Percentiles rank a stretch among this genome's conserved stretches.
Evolutionary conservation across 64 coral and sea anemone species (phyloP).

Genomic region (Montipora sp.): DNA sequence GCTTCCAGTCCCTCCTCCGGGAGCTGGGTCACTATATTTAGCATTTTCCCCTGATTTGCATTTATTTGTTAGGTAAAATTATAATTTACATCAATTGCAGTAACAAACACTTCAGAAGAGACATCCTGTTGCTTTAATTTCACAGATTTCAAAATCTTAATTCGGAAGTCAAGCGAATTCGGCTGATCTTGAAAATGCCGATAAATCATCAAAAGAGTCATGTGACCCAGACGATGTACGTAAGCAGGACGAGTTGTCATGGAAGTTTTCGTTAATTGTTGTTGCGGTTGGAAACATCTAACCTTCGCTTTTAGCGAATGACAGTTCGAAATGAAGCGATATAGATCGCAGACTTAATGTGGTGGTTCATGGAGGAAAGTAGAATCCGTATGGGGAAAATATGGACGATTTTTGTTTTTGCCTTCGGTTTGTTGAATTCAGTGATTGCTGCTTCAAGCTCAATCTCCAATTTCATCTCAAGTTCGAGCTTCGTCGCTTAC

Average conservation of each 20-base stretch:
- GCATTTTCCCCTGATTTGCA: too few relatives aligned
- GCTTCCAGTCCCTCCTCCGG: too few relatives aligned
- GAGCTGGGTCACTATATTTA: too few relatives aligned
- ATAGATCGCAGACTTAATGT: conserved; percentile 9
- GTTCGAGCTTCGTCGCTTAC: neutral
- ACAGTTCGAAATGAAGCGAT: neutral
- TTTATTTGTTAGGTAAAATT: too few relatives aligned
- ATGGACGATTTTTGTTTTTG: conserved; percentile 6
- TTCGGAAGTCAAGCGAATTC: too few relatives aligned
- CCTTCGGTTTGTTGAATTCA: neutral
- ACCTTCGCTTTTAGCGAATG: neutral
- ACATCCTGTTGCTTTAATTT: too few relatives aligned
- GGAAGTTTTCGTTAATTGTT: neutral
- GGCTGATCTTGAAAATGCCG: too few relatives aligned
- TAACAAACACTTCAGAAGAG: too few relatives aligned
- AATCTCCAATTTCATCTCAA: neutral
- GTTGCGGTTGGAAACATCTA: neutral
- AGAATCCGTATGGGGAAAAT: neutral
- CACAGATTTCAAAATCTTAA: too few relatives aligned
- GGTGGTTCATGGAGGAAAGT: neutral
- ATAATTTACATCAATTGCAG: too few relatives aligned
- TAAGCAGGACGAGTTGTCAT: conserved; percentile 1
- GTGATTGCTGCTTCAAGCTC: neutral
- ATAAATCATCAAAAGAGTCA: neutral
- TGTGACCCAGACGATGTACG: neutral